Evolutionary conservation across 2,797 vertebrate genomes (phyloP), one percentile per base, ranked within the genome.

Genomic region (Sarcoramphus papa): DNA sequence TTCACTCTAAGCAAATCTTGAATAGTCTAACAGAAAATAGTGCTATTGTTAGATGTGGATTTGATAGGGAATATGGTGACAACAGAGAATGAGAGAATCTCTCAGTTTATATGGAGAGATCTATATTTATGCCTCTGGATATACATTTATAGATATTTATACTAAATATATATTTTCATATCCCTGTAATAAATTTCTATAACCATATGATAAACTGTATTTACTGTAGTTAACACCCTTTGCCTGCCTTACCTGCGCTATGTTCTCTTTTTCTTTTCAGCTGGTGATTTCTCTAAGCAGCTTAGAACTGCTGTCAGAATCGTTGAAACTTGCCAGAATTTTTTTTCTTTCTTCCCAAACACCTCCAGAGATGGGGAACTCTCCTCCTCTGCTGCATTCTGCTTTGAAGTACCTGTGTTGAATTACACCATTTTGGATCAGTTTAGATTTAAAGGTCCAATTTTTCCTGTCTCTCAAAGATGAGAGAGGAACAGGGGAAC

Each of bases 71-170:
- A 84, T 41, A 74, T 88, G 43, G 82, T 94, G 93, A 94, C 93
- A 94, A 95, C 76, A 88, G 84, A 72, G 37, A 72, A 75, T 24
- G 63, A 91, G 83, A 90, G 75, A 95, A 90, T 72, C 62, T 93
- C 54, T 85, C 54, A 27, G 31, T 90, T 92, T 90, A 63, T 84
- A 19, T 31, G 53, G 31, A 92, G 25, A 96, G 68, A 92, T 95
- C 95, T 95, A 95, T 95, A 83, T 95, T 95, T 94, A 96, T 78
- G 76, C 33, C 56, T 85, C 82, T 81, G 50, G 53, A 93, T 94
- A 90, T 45, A 95, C 86, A 93, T 93, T 95, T 95, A 97, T 85
- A 93, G 90, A 90, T 95, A 95, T 94, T 93, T 95, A 88, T 88
- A 62, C 81, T 77, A 95, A 95, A 97, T 90, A 94, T 83, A 62